Evolutionary conservation across 1,140 invertebrate genomes (phyloP), one percentile per base, ranked within the genome.

Genomic region (Brachionus rotundiformis): DNA sequence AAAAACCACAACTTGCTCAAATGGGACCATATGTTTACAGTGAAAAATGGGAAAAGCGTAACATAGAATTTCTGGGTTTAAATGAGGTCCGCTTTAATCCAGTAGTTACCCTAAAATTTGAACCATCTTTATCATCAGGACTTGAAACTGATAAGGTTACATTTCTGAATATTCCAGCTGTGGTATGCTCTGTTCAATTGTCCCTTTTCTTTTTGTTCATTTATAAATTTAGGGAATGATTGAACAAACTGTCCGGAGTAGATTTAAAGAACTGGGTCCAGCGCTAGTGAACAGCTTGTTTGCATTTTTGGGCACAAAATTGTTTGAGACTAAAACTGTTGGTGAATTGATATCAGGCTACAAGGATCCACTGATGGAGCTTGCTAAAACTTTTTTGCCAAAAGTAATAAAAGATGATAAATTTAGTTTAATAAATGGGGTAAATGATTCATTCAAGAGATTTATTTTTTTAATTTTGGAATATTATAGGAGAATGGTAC

Each of bases 281-380:
- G 19, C n/a, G 3, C 11, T 49, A 2, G 54, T 81, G 1, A 81
- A 81, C 31, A 3, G 27, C 8, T 23, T 81, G 5, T n/a, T 81
- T 6, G 41, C 36, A 7, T 68, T 81, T 33, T 63, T 81, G n/a
- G 29, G 44, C 44, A 81, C 77, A 7, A 63, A 81, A 44, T 19
- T 81, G 5, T 81, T 81, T 25, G 54, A 63, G 11, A 81, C 49
- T 29, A 63, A 63, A 61, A 81, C 77, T 31, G 77, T 27, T 8
- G 23, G 54, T 31, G 77, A 81, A n/a, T 47, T 81, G 27, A 68
- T 81, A 13, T 61, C 54, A n/a, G 77, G 77, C 6, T 81, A 81
- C 25, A 33, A 33, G 8, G 77, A 81, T 39, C 77, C 54, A n/a
- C 31, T 81, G 23, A 63, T 81, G 49, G 10, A 63, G 27, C 36